Base-by-base conservation (phyloP, 2,888 invertebrate species). In the Erannis defoliaria region DNA sequence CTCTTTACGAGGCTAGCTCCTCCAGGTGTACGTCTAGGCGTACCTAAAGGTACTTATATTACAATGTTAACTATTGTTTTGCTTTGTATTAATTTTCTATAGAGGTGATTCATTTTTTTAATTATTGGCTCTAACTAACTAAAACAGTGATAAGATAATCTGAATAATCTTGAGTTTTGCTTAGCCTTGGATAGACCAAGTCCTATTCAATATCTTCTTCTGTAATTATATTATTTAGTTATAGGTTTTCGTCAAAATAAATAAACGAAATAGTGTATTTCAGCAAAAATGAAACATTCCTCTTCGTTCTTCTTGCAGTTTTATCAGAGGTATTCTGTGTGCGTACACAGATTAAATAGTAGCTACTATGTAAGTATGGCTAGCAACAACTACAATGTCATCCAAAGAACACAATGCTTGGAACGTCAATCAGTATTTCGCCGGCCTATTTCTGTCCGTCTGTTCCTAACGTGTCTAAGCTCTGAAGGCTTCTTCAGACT, bases 401-500 rank as follows among this genome's bases (percentile, higher is more conserved):
- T 49, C 16, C 51, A 46, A 48, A 31, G 56, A 62, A 56, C 51
- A 63, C 59, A 64, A 64, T 64, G 59, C 50, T 10, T 33, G 42
- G 58, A 59, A 55, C 59, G 51, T 53, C 56, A 57, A 57, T 56
- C 56, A 48, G 62, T 56, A 62, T 62, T 56, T 66, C 48, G 54
- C 59, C 51, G 54, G 53, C 46, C 61, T 61, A 63, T 54, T 66
- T 67, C 60, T 58, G 50, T 43, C 51, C 18, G 58, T 55, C 55
- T 55, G 31, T 38, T 55, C 16, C 62, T 53, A 62, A 67, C 48
- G 58, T 67, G 70, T 67, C 67, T 64, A 57, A 69, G 54, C 67
- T 65, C 75, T 77, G 78, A 77, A 45, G 16, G 29, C 1, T 33
- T n/a, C 9, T 12, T 46, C 46, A 31, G 46, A 46, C 31, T 29